Base-by-base conservation (phyloP, 1,140 invertebrate species). In the Zaprionus lachaisei region DNA sequence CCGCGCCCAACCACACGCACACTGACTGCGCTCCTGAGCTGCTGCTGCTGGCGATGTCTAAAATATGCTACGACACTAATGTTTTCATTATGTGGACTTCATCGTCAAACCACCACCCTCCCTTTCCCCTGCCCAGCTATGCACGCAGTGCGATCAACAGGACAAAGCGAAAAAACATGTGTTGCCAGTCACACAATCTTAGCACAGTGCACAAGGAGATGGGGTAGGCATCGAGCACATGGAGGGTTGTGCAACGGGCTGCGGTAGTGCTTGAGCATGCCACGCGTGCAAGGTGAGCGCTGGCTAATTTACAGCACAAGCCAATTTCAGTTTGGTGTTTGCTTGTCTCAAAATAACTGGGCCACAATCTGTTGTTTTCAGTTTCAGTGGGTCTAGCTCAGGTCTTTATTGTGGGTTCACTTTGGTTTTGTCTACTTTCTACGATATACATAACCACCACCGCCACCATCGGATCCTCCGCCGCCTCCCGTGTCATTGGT, bases 401-500 rank as follows among this genome's bases (percentile, higher is more conserved):
- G 26, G 11, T 57, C 6, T 31, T 51, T 54, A 51, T 57, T 57
- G n/a, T 44, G 41, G 41, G 6, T 17, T 44, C 6, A 44, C 12
- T 31, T 47, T 3, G 17, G n/a, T 37, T 49, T 34, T n/a, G 17
- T 51, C 54, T 69, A 85, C n/a, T 80, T 77, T 41, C 51, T 24
- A 34, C 81, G 68, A 60, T 90, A 91, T n/a, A 41, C 66, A 57
- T 91, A 91, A 37, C 86, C 87, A 7, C 70, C 76, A 11, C 37
- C 49, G 7, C 86, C 87, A 9, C 66, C 72, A 20, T 47, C 49
- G 14, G 24, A 17, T 6, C 17, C 49, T 5, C 60, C 72, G 5
- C 64, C 68, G 91, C 92, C 70, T 90, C 92, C 71, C 86, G 92
- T 41, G 92, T 93, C 85, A 92, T 94, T 79, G 83, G 93, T 79